Percentiles rank a stretch among this genome's conserved stretches.
These are phyloP conservation scores for Catamblyrhynchus diadema DNA, from an alignment of 2,797 vertebrate genomes.

Conservation along the genomic window DNA sequence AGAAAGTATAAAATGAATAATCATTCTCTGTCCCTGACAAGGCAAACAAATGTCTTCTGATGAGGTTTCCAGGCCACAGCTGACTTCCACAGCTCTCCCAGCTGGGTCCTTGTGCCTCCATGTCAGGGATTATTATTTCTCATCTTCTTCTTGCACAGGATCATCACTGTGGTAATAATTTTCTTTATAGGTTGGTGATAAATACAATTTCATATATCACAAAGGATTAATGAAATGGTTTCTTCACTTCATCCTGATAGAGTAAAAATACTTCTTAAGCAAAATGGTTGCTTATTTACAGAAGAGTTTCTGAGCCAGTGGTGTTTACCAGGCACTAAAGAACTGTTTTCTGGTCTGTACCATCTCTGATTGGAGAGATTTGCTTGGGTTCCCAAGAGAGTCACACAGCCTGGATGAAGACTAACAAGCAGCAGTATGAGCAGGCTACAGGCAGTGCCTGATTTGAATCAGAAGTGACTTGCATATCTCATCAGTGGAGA, in stretches of 20 bases:
- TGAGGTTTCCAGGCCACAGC: accelerated
- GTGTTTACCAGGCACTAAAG: background rate
- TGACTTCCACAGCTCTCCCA: background rate
- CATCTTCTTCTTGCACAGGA: background rate
- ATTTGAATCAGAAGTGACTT: background rate
- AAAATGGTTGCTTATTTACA: background rate
- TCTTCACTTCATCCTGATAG: background rate
- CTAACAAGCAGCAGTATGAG: background rate
- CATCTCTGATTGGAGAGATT: background rate
- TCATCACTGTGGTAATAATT: background rate
- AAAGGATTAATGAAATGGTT: background rate
- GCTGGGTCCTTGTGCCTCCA: background rate
- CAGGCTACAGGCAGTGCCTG: background rate
- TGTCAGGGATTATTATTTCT: background rate
- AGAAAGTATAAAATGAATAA: background rate
- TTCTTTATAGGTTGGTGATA: background rate
- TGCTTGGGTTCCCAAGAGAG: background rate
- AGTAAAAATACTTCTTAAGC: background rate
- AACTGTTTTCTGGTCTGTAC: background rate
- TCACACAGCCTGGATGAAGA: background rate
- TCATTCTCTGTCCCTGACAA: background rate
- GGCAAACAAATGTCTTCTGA: background rate
- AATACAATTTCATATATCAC: background rate
- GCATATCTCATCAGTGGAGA: background rate
- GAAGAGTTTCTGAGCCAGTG: background rate